Conservation (phyloP, 1,140 invertebrate species). For the Spodoptera litura region DNA sequence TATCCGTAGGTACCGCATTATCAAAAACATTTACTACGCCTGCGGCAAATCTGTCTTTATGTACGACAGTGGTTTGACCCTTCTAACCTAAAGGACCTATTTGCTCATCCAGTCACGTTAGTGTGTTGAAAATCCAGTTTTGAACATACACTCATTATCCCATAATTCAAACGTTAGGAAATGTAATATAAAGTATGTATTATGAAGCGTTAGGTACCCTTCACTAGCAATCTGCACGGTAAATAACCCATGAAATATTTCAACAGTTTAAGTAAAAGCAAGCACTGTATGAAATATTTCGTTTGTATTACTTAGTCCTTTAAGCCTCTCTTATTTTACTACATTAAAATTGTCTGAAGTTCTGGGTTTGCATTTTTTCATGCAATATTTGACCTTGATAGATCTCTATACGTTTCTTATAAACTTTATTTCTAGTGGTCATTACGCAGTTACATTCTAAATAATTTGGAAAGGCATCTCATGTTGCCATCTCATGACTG, state of each 20-base stretch:
- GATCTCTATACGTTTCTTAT: neutral
- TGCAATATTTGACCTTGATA: neutral
- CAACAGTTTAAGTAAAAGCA: neutral
- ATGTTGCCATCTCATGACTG: neutral
- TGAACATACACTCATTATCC: slow-evolving; percentile 1
- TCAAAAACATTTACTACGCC: too few relatives aligned
- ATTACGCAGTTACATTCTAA: slow-evolving; percentile 13
- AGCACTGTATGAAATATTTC: too few relatives aligned
- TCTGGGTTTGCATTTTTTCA: neutral
- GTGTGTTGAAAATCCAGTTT: slow-evolving; percentile 15
- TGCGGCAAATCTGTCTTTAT: neutral
- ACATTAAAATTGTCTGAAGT: neutral
- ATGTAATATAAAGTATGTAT: slow-evolving; percentile 30
- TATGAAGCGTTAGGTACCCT: slow-evolving; percentile 10
- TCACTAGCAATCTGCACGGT: slow-evolving; percentile 16
- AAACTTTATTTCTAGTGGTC: neutral
- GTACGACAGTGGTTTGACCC: neutral
- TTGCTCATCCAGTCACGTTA: neutral
- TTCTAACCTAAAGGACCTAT: neutral
- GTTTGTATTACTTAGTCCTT: too few relatives aligned
- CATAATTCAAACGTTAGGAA: slow-evolving; percentile 18
- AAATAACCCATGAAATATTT: slow-evolving; percentile 22
- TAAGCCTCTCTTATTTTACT: neutral
- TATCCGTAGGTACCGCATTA: too few relatives aligned
- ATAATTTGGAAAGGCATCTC: slow-evolving; percentile 18